phyloP scores from a whole-genome alignment of 2,797 vertebrate genomes.

The Phaenicophaeus curvirostris region DNA sequence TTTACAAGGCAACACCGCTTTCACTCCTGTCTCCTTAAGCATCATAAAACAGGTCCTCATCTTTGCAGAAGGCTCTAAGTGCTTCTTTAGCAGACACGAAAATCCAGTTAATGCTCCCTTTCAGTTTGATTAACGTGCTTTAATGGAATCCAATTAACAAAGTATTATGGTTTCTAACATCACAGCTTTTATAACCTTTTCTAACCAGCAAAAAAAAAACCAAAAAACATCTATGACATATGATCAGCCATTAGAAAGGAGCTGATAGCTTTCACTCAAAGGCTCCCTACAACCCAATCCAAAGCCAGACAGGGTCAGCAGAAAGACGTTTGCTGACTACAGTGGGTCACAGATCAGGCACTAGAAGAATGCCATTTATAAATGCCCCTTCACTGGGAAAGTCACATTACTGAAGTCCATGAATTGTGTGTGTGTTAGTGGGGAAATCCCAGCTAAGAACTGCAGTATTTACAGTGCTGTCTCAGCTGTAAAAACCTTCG shows the following conservation, averaged over 20 bases:
- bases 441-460: not conserved
- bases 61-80: constrained; percentile 22
- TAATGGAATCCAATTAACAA: constrained; percentile 60
- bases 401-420: not conserved
- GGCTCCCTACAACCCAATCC: not conserved
- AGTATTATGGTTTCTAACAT: constrained; percentile 53
- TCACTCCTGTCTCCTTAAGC: not conserved
- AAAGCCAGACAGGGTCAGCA: constrained; percentile 31
- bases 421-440: not conserved
- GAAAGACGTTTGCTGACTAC: constrained; percentile 45
- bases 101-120: constrained; percentile 42
- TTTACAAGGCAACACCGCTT: not conserved
- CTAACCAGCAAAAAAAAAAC: constrained; percentile 2
- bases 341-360: not conserved
- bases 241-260: constrained; percentile 31
- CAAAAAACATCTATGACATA: constrained; percentile 23
- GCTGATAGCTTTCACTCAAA: not conserved
- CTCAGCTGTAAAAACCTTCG: not conserved
- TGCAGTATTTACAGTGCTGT: not conserved
- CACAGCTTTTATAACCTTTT: constrained; percentile 16
- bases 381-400: constrained; percentile 2
- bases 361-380: constrained; percentile 13
- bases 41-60: not conserved
- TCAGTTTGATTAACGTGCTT: constrained; percentile 64
- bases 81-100: constrained; percentile 39